Evolutionary conservation across 2,797 vertebrate species (phyloP).

Genomic region (Alcedo quadribrachys): DNA sequence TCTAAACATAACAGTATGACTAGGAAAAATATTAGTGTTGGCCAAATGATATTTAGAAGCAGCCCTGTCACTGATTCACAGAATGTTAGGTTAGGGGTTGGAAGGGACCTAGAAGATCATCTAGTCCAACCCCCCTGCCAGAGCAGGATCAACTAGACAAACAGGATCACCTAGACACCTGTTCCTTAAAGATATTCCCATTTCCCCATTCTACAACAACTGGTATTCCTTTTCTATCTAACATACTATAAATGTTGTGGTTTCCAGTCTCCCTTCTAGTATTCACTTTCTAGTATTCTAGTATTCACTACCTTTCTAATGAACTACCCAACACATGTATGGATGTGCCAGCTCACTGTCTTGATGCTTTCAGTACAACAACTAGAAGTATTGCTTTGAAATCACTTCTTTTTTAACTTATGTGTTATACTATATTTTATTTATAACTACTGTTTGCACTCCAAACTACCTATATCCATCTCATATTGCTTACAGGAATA

Average conservation of each 20-base stretch:
- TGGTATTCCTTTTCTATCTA: background rate
- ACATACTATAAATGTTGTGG: background rate
- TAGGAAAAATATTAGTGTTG: background rate
- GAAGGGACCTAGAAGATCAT: too few species aligned
- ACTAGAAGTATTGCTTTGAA: background rate
- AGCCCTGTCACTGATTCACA: background rate
- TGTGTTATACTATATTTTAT: background rate
- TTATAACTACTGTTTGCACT: background rate
- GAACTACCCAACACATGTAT: background rate
- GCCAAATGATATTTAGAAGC: background rate
- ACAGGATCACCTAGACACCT: too few species aligned
- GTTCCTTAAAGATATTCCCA: background rate
- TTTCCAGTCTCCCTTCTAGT: background rate
- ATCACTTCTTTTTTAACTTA: background rate
- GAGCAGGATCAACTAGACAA: too few species aligned
- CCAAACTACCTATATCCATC: background rate
- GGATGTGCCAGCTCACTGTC: background rate
- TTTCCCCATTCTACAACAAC: background rate
- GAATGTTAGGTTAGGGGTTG: too few species aligned
- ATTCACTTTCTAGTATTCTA: background rate
- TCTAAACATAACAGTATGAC: background rate
- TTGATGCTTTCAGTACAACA: background rate
- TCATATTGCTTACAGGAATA: slow-evolving; percentile 10
- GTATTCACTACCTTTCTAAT: background rate
- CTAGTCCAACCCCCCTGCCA: too few species aligned